Percentiles rank a stretch among this genome's conserved stretches.
Conservation (phyloP, 2,113 vertebrate species). For the Pelecanoides urinatrix region DNA sequence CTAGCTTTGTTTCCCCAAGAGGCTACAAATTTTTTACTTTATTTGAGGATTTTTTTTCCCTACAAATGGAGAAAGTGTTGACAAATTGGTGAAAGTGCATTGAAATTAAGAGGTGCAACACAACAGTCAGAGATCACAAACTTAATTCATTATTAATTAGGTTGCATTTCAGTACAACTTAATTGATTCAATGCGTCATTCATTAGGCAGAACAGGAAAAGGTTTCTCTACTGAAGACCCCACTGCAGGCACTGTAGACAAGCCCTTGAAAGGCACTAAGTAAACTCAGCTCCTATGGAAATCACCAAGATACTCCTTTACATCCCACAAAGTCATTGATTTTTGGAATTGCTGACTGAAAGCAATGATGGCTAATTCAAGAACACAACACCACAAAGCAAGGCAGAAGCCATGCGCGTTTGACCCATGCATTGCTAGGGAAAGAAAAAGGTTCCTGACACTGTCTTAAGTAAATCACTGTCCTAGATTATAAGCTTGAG, state of each 20-base stretch:
- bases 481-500: neutral
- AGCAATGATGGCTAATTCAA: neutral
- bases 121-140: neutral
- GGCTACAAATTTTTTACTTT: neutral
- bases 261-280: neutral
- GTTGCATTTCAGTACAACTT: neutral
- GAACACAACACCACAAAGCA: neutral
- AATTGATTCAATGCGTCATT: neutral
- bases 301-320: neutral
- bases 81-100: neutral
- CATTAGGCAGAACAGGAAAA: neutral
- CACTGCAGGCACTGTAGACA: neutral
- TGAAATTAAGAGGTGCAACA: neutral
- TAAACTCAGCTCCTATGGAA: neutral
- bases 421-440: neutral
- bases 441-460: neutral
- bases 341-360: neutral
- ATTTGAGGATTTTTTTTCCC: neutral
- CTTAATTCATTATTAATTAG: slow-evolving; percentile 22
- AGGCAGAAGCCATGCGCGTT: neutral
- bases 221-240: neutral
- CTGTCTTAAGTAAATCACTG: neutral
- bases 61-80: neutral
- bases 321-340: neutral
- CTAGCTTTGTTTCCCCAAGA: neutral